Base-by-base conservation (phyloP, 2,888 invertebrate species). In the Galeopsomyia nigrocyanea region DNA sequence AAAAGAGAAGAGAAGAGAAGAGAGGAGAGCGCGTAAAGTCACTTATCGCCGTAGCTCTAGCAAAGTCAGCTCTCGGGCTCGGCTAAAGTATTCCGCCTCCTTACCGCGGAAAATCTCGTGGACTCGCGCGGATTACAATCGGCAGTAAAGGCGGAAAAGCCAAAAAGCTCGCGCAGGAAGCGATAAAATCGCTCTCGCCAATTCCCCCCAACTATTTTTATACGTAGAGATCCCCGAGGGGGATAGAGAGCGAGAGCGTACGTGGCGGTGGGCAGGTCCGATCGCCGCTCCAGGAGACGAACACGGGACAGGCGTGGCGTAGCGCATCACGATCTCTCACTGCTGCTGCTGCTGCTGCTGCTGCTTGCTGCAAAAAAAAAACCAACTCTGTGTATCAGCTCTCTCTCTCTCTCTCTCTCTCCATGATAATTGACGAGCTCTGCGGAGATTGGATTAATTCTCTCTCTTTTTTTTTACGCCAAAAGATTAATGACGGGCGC, bases 271-370 rank as follows among this genome's bases (percentile, higher is more conserved):
- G 14, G 19, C 60, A 46, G 57, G 17, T 50, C 57, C 66, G 67
- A 55, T 62, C 66, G 66, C 60, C 57, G 63, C 55, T 50, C 31
- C 22, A 26, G 31, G 57, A 49, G 80, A 79, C 77, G 80, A 82
- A 83, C 83, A 83, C 78, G 79, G 78, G 79, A 83, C 82, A 81
- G 82, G 82, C 82, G 82, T 82, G 82, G 82, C 80, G 73, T 76
- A 56, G 47, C 68, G 55, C 22, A 17, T 49, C 6, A 58, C 56
- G n/a, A 67, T 17, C 46, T 39, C 21, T 58, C 39, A 7, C 57
- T 9, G 13, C 49, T 39, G 6, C 61, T 47, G 61, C 26, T 26
- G 26, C 26, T n/a, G n/a, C 26, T 26, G 26, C 26, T 26, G 26
- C 26, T 26, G n/a, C 26, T 26, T 5, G 26, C 26, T n/a, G 49